A percentile compares a stretch with the other conserved stretches of the same genome.
phyloP scores from a whole-genome alignment of 1,140 invertebrate genomes.

The Odontomachus brunneus region DNA sequence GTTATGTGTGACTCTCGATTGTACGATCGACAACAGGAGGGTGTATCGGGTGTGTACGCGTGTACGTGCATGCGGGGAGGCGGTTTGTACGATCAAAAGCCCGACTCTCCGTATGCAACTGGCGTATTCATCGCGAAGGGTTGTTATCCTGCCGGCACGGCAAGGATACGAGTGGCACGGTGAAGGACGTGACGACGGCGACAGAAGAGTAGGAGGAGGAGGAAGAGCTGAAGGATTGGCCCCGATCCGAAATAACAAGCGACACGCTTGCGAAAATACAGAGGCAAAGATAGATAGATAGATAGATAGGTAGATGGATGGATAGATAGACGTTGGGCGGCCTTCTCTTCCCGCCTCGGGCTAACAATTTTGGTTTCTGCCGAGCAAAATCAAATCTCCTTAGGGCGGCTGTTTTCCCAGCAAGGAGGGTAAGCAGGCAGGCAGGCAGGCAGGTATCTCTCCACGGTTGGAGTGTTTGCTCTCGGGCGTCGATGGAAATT shows the following conservation, averaged over 20 bases:
- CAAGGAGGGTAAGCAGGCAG: conserved; percentile 1
- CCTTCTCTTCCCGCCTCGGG: conserved; percentile 3
- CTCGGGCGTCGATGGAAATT: conserved; percentile 28
- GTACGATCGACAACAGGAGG: background rate
- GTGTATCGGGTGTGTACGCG: background rate
- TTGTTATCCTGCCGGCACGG: conserved; percentile 8
- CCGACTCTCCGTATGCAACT: conserved; percentile 8
- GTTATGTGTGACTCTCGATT: background rate
- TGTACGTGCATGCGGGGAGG: no score
- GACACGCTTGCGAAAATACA: conserved; percentile 54
- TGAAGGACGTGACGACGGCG: background rate
- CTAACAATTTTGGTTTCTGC: conserved; percentile 54
- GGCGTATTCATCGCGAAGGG: conserved; percentile 13
- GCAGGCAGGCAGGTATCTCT: background rate
- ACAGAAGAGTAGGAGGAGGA: no score
- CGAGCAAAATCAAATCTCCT: conserved; percentile 44
- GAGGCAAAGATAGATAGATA: conserved; percentile 31
- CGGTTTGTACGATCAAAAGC: conserved; percentile 1
- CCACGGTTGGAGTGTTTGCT: conserved; percentile 16
- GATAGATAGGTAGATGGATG: conserved; percentile 33
- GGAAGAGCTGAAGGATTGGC: background rate
- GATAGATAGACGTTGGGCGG: conserved; percentile 3
- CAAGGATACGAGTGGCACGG: background rate
- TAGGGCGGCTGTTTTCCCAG: conserved; percentile 38
- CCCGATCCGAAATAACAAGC: conserved; percentile 63